Conservation (phyloP, 2,888 invertebrate species). For the Phyllotreta striolata region DNA sequence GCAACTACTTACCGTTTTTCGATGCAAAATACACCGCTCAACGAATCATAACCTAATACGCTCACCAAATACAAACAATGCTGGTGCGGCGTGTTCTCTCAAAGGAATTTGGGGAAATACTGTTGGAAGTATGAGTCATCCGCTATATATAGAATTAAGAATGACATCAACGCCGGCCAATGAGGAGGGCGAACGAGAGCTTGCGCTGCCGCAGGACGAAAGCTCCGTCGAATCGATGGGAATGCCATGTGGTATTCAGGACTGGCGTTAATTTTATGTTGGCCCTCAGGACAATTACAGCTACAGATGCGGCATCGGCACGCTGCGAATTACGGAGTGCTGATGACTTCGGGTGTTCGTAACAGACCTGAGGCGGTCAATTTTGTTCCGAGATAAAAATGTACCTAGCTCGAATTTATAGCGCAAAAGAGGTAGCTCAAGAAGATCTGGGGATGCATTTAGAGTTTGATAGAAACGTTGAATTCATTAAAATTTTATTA, state of each 20-base stretch:
- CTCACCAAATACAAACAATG: constrained; percentile 48
- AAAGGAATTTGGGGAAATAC: constrained; percentile 55
- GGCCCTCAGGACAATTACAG: constrained; percentile 30
- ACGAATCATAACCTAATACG: constrained; percentile 40
- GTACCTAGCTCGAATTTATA: no score
- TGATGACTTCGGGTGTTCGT: no score
- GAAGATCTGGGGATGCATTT: no score
- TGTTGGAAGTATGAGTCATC: constrained; percentile 59
- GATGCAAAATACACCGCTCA: constrained; percentile 20
- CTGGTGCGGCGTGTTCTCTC: constrained; percentile 50
- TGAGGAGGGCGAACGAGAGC: constrained; percentile 49
- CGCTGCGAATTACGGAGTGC: not conserved
- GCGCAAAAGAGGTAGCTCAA: no score
- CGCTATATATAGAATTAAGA: constrained; percentile 59
- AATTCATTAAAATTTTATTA: no score
- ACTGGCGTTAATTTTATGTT: constrained; percentile 33
- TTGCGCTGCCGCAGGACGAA: constrained; percentile 50
- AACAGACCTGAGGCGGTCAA: no score
- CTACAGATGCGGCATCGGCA: constrained; percentile 20
- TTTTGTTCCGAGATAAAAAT: no score
- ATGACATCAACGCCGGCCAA: constrained; percentile 56
- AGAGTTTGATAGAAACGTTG: no score
- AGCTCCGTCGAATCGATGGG: constrained; percentile 52
- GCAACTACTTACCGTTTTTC: constrained; percentile 20
- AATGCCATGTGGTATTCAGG: constrained; percentile 43